Base-by-base conservation (phyloP, 1,140 invertebrate genomes). In the Brachionus angularis region DNA sequence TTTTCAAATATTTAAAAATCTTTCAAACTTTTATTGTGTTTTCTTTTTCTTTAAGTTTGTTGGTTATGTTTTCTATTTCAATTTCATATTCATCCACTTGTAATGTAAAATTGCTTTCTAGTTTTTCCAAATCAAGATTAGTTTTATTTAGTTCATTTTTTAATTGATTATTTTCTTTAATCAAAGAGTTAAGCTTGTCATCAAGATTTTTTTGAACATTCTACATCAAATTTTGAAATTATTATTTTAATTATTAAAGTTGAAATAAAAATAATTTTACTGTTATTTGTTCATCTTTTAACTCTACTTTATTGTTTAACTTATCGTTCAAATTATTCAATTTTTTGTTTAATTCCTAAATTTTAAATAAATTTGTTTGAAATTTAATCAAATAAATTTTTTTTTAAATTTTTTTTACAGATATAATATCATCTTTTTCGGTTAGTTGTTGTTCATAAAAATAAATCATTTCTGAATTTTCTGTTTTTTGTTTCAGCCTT, bases 381-480 rank as follows among this genome's bases (percentile, higher is more conserved):
- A 12, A 16, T 47, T 7, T 7, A n/a, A 47, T 47, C 29, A 8
- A 4, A n/a, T 4, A 46, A 46, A 46, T 8, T 8, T 46, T 8
- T 4, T 4, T n/a, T 46, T 8, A 46, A 46, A 46, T n/a, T 14
- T 5, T 46, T 46, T 46, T 58, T 58, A 58, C 53, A 10, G 33
- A 7, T 23, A 58, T 58, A 4, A 58, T 29, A 2, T 23, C 23
- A 12, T 58, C 53, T 58, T 58, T 58, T 25, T 58, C 53, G 36
- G 36, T 34, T 18, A 58, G 34, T 27, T 58, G 53, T 58, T 58
- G 53, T 39, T 58, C 53, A 39, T 58, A 58, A 39, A 58, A 58
- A 58, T 58, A 58, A 39, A 34, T 58, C 23, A 58, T 18, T 23
- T 58, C 33, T 12, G 16, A 29, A 25, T 58, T 58, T 39, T 58